Base-by-base conservation (phyloP, 2,888 invertebrate genomes). In the Saturnia pavonia region DNA sequence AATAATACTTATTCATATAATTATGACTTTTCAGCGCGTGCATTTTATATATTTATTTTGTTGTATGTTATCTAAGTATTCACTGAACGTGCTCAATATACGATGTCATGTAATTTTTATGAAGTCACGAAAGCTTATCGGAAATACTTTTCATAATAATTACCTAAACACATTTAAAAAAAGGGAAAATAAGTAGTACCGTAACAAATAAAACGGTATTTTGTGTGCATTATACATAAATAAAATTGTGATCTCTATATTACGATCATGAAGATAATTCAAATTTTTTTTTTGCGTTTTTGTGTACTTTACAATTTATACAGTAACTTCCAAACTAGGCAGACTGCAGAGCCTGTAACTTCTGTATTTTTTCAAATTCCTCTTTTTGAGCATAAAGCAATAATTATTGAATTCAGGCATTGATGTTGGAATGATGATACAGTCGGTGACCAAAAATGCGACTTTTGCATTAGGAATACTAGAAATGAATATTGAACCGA, bases 61-160 rank as follows among this genome's bases (percentile, higher is more conserved):
- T 60, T 14, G 25, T 60, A 27, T 14, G 27, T 60, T 60, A 27
- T 60, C 14, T 27, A 14, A 60, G 27, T 60, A 60, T 60, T 25
- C 12, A 60, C 14, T 14, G 27, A 60, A 60, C 57, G 57, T 60
- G 57, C 57, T 60, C 57, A 60, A 27, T 27, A 60, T 27, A 60
- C 57, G 57, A 27, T 60, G 25, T 60, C 6, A 14, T 60, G 14
- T 60, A 27, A 60, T 60, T 60, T 60, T 60, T 60, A 60, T 60
- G 57, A 27, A 25, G 57, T 27, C 57, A 60, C 27, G 25, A 60
- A 60, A 60, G 25, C 27, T 60, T 60, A 60, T 60, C 57, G 16
- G 27, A 27, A 60, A 60, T 14, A 60, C 14, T 60, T 60, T 27
- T 60, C 57, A 27, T 27, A 60, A 60, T 60, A 60, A 60, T 60